These are phyloP conservation scores for Bostrychus sinensis DNA, from an alignment of 2,113 vertebrate genomes.

Conservation along the genomic window DNA sequence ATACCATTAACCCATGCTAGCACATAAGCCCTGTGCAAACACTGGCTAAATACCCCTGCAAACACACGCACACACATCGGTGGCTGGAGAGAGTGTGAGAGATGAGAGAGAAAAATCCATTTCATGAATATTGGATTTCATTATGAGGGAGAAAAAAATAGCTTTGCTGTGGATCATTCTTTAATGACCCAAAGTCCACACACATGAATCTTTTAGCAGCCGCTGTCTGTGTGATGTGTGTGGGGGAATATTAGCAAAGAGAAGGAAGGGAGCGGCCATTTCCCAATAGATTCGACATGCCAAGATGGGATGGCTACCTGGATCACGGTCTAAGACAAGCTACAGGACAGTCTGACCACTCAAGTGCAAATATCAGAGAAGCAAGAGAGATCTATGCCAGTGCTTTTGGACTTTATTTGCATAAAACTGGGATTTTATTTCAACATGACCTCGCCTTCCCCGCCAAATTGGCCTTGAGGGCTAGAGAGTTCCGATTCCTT, in stretches of 20 bases:
- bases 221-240: slow-evolving; percentile 65
- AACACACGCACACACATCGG: slow-evolving; percentile 55
- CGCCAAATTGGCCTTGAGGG: slow-evolving; percentile 4
- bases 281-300: slow-evolving; percentile 45
- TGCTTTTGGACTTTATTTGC: slow-evolving; percentile 4
- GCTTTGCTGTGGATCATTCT: slow-evolving; percentile 74
- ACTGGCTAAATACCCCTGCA: slow-evolving; percentile 57
- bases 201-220: slow-evolving; percentile 78
- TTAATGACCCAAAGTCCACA: slow-evolving; percentile 81
- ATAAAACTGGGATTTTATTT: slow-evolving; percentile 7
- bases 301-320: slow-evolving; percentile 37
- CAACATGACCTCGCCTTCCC: background rate
- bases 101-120: slow-evolving; percentile 69
- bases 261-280: slow-evolving; percentile 13
- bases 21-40: slow-evolving; percentile 66
- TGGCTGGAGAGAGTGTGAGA: slow-evolving; percentile 31
- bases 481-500: background rate
- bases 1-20: slow-evolving; percentile 72
- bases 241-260: slow-evolving; percentile 23
- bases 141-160: slow-evolving; percentile 71
- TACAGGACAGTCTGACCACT: slow-evolving; percentile 35
- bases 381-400: background rate
- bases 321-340: slow-evolving; percentile 36
- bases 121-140: slow-evolving; percentile 81
- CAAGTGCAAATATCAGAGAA: slow-evolving; percentile 1